A percentile compares a stretch with the other conserved stretches of the same genome.
These are phyloP conservation scores for Pyrgus malvae DNA, from an alignment of 2,888 invertebrate genomes.

Conservation along the genomic window DNA sequence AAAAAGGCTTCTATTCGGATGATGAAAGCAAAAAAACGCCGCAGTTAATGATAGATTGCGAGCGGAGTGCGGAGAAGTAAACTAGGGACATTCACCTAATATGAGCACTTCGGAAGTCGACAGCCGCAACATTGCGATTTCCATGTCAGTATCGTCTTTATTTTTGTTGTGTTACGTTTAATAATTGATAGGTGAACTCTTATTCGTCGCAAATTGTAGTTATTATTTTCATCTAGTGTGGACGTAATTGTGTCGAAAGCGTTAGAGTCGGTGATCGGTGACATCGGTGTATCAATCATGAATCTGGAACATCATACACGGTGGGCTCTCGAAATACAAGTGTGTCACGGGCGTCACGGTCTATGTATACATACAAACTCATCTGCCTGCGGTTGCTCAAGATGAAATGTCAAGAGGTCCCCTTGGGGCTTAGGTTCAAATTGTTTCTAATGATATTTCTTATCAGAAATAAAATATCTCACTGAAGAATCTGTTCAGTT, in stretches of 20 bases:
- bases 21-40: slow-evolving; percentile 72
- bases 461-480: too few relatives aligned
- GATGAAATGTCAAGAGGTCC: slow-evolving; percentile 8
- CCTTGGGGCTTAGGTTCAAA: neutral
- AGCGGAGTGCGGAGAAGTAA: slow-evolving; percentile 52
- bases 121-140: slow-evolving; percentile 72
- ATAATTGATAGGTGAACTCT: slow-evolving; percentile 32
- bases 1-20: slow-evolving; percentile 64
- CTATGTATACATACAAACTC: slow-evolving; percentile 2
- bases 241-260: neutral
- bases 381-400: neutral
- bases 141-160: slow-evolving; percentile 64
- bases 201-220: slow-evolving; percentile 28
- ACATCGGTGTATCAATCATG: neutral
- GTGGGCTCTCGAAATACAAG: slow-evolving; percentile 8
- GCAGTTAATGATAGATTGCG: slow-evolving; percentile 54
- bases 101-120: slow-evolving; percentile 77
- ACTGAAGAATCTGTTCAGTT: too few relatives aligned
- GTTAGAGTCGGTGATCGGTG: slow-evolving; percentile 1
- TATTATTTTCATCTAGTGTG: neutral
- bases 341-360: slow-evolving; percentile 20
- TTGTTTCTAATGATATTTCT: slow-evolving; percentile 1
- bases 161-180: slow-evolving; percentile 42
- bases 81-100: slow-evolving; percentile 48
- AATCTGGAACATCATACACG: neutral